A percentile compares a stretch with the other conserved stretches of the same genome.
Conservation (phyloP, 2,797 vertebrate species). For the Scolopax rusticola region DNA sequence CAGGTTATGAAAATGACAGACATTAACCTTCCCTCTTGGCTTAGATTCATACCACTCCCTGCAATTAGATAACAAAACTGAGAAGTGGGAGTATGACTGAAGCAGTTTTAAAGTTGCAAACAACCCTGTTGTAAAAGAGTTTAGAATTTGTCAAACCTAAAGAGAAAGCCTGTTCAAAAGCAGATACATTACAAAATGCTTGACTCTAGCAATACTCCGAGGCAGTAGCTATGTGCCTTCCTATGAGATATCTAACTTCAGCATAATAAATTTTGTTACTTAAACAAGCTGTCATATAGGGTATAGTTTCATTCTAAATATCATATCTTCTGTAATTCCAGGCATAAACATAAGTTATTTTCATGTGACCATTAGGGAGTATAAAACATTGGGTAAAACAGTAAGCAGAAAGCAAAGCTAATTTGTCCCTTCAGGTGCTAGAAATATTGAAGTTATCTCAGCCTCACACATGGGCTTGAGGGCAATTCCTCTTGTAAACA, state of each 20-base stretch:
- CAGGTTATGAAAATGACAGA: background rate
- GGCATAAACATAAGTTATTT: background rate
- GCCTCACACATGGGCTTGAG: background rate
- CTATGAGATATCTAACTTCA: background rate
- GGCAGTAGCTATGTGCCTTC: fast-evolving
- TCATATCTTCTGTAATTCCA: background rate
- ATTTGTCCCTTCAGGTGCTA: background rate
- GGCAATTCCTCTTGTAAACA: background rate
- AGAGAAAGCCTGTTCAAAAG: background rate
- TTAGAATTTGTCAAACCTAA: background rate
- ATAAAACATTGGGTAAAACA: background rate
- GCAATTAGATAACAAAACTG: background rate
- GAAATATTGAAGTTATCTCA: conserved; percentile 2
- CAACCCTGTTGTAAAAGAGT: background rate
- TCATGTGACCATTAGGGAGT: background rate
- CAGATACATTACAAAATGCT: background rate
- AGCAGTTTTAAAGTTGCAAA: background rate
- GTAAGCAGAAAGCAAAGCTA: background rate
- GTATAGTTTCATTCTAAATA: background rate
- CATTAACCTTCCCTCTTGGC: background rate
- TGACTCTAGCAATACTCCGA: background rate
- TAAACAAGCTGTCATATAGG: background rate
- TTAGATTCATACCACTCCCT: background rate
- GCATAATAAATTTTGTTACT: background rate
- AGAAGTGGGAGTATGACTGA: background rate